Percentiles rank a stretch among this genome's conserved stretches.
phyloP scores from a whole-genome alignment of 2,113 vertebrate genomes.

The Axis porcinus region DNA sequence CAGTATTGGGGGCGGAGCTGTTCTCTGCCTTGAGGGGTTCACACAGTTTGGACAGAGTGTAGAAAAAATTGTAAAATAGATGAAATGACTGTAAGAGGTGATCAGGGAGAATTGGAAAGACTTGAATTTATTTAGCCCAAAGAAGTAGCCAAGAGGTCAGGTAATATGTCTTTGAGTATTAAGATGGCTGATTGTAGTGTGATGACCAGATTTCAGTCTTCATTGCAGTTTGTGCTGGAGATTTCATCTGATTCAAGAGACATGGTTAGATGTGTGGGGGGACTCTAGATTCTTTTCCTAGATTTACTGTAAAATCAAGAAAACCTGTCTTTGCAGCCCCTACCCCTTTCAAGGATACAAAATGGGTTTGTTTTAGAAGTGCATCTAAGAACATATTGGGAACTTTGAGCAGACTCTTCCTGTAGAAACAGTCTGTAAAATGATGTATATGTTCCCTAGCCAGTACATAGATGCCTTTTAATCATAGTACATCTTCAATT shows the following conservation, averaged over 20 bases:
- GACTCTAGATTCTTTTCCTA: not conserved
- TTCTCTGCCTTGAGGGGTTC: not conserved
- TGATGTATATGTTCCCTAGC: not conserved
- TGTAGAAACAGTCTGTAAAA: not conserved
- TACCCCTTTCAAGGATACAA: slow-evolving; percentile 19
- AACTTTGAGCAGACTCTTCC: slow-evolving; percentile 12
- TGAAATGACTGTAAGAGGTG: not conserved
- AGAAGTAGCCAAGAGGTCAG: not conserved
- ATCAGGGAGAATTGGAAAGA: slow-evolving; percentile 13
- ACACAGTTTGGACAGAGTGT: not conserved
- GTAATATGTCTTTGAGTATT: not conserved
- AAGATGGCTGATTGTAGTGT: not conserved
- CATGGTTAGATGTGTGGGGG: not conserved
- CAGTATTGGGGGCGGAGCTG: not conserved
- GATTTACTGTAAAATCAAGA: slow-evolving; percentile 9
- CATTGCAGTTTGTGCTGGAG: not conserved
- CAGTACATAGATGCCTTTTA: not conserved
- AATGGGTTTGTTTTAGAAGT: slow-evolving; percentile 19
- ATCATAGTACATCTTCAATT: not conserved
- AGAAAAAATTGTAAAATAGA: not conserved
- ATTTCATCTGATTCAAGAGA: not conserved
- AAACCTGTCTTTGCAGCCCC: not conserved
- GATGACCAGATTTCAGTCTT: not conserved
- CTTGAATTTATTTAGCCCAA: not conserved
- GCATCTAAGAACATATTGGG: not conserved